Percentiles rank a stretch among this genome's conserved stretches.
Conservation (phyloP, 2,113 vertebrate genomes). For the Brevimyrus niger region DNA sequence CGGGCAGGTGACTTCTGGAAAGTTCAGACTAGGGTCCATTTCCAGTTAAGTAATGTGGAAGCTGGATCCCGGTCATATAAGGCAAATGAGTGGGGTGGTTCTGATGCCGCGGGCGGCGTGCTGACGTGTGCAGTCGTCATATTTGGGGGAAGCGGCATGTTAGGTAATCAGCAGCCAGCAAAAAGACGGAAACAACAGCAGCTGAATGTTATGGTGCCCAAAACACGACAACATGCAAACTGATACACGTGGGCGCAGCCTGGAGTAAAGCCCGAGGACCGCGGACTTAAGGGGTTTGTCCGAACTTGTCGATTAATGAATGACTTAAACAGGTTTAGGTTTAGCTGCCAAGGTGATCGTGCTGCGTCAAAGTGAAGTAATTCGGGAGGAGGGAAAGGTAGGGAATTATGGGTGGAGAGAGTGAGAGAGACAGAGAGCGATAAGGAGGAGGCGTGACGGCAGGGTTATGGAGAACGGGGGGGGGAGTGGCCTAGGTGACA, state of each 20-base stretch:
- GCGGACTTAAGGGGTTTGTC: background rate
- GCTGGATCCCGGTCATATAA: background rate
- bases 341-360: background rate
- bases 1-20: background rate
- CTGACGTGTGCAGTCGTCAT: background rate
- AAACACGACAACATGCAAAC: background rate
- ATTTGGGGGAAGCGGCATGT: background rate
- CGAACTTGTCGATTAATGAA: background rate
- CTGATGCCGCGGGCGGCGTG: background rate
- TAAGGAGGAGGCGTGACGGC: background rate
- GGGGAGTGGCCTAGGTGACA: background rate
- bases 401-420: background rate
- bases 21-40: background rate
- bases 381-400: background rate
- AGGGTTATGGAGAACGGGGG: background rate
- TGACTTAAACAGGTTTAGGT: background rate
- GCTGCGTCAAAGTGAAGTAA: background rate
- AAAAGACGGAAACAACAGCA: background rate
- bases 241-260: background rate
- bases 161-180: background rate
- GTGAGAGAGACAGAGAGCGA: background rate
- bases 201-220: background rate
- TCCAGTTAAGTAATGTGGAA: background rate
- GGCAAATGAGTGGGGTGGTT: background rate
- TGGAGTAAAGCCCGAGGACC: background rate